These are phyloP conservation scores for Pseudolaguvia tuberculata DNA, from an alignment of 2,113 vertebrate species.

Conservation along the genomic window DNA sequence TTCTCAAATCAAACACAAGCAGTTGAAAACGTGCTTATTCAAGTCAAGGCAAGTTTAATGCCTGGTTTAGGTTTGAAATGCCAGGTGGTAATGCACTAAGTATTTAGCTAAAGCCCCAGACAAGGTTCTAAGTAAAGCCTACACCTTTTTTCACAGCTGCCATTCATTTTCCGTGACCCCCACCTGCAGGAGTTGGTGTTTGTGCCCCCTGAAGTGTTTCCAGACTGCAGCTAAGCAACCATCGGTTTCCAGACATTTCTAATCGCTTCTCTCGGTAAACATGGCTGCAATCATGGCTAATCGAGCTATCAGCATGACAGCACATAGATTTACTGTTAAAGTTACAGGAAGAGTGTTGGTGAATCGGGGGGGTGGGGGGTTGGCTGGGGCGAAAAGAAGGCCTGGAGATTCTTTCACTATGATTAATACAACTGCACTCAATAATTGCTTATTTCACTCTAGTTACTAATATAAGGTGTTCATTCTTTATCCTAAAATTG, in stretches of 20 bases:
- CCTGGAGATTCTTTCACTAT: background rate
- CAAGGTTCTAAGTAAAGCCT: constrained; percentile 30
- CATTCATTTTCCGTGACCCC: constrained; percentile 37
- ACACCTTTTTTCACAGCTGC: constrained; percentile 48
- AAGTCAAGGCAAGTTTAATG: constrained; percentile 6
- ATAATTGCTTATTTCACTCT: too few species aligned
- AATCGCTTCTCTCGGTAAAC: constrained; percentile 35
- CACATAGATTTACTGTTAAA: constrained; percentile 47
- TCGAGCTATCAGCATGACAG: constrained; percentile 41
- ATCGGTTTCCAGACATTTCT: constrained; percentile 41
- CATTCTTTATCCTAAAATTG: too few species aligned
- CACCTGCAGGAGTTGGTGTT: constrained; percentile 51
- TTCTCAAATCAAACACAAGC: background rate
- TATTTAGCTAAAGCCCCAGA: constrained; percentile 13
- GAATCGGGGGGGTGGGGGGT: background rate
- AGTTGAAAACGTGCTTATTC: background rate
- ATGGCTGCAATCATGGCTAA: constrained; percentile 49
- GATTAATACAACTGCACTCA: background rate
- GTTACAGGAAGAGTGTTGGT: constrained; percentile 18
- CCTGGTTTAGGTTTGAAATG: background rate
- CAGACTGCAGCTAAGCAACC: constrained; percentile 58
- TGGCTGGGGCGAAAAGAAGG: background rate
- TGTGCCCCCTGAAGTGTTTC: constrained; percentile 63
- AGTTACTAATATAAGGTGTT: too few species aligned
- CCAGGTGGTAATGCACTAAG: constrained; percentile 13